phyloP scores from a whole-genome alignment of 2,113 vertebrate genomes.

The Oreocharis arfaki region DNA sequence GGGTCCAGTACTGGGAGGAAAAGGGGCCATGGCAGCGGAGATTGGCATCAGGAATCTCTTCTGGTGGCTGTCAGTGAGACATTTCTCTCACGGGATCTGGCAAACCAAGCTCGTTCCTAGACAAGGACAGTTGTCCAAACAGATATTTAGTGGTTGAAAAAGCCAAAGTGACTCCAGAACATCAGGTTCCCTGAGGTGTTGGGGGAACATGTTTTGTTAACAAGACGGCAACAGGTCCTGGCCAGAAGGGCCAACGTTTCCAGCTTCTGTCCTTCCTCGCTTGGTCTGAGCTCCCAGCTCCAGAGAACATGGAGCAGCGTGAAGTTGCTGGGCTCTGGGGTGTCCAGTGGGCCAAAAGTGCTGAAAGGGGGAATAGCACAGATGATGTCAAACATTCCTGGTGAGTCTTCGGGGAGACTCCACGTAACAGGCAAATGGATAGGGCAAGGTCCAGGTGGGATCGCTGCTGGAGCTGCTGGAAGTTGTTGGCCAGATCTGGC shows the following conservation, averaged over 20 bases:
- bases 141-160: background rate
- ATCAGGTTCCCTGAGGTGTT: background rate
- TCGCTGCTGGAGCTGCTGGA: background rate
- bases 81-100: background rate
- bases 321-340: rapidly evolving
- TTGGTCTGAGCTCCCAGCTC: rapidly evolving
- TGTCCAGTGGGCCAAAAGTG: background rate
- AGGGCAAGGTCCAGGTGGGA: background rate
- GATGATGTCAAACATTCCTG: background rate
- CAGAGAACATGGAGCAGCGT: rapidly evolving
- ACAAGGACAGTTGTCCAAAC: background rate
- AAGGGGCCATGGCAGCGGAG: rapidly evolving
- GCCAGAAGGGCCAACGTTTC: rapidly evolving
- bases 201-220: rapidly evolving
- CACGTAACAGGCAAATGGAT: rapidly evolving
- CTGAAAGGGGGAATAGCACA: background rate
- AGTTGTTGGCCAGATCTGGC: background rate
- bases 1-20: background rate
- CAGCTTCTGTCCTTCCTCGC: background rate
- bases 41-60: rapidly evolving
- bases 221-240: background rate
- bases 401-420: background rate
- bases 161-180: background rate
- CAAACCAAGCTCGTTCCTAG: background rate
- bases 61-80: rapidly evolving